phyloP scores from a whole-genome alignment of 2,888 invertebrate genomes.

The Craniophora ligustri region DNA sequence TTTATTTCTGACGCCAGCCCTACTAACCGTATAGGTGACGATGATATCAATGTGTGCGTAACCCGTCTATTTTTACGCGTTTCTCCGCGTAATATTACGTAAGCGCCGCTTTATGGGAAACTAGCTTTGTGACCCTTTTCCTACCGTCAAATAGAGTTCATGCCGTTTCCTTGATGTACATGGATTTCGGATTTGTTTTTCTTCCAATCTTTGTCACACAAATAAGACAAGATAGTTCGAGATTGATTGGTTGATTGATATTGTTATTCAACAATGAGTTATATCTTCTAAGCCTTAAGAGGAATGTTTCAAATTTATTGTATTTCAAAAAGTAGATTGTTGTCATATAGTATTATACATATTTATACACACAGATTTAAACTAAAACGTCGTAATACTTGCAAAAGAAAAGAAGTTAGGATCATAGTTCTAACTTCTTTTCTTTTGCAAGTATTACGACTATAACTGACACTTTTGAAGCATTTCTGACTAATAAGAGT shows the following conservation, averaged over 20 bases:
- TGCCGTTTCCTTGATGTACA: slow-evolving; percentile 34
- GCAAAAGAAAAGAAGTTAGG: too few species aligned
- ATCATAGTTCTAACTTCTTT: too few species aligned
- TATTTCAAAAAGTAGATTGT: too few species aligned
- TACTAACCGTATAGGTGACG: slow-evolving; percentile 45
- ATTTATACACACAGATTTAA: too few species aligned
- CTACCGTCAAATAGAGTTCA: slow-evolving; percentile 45
- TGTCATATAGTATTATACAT: too few species aligned
- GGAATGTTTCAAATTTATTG: slow-evolving; percentile 5
- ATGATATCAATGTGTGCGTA: slow-evolving; percentile 62
- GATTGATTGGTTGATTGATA: slow-evolving; percentile 43
- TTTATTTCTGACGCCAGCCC: slow-evolving; percentile 43
- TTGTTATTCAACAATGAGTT: slow-evolving; percentile 15
- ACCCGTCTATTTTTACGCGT: slow-evolving; percentile 59
- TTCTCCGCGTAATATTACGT: slow-evolving; percentile 56
- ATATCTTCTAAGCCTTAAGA: slow-evolving; percentile 10
- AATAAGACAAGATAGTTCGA: slow-evolving; percentile 39
- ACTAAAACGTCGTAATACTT: too few species aligned
- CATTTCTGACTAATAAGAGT: too few species aligned
- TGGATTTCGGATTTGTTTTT: slow-evolving; percentile 45
- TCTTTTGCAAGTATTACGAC: too few species aligned
- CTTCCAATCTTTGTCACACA: slow-evolving; percentile 42
- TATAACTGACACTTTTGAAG: too few species aligned
- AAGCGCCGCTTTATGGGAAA: slow-evolving; percentile 62
- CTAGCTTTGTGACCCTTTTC: slow-evolving; percentile 55